A percentile compares a stretch with the other conserved stretches of the same genome.
Conservation (phyloP, 2,113 vertebrate genomes). For the Calidris pugnax region DNA sequence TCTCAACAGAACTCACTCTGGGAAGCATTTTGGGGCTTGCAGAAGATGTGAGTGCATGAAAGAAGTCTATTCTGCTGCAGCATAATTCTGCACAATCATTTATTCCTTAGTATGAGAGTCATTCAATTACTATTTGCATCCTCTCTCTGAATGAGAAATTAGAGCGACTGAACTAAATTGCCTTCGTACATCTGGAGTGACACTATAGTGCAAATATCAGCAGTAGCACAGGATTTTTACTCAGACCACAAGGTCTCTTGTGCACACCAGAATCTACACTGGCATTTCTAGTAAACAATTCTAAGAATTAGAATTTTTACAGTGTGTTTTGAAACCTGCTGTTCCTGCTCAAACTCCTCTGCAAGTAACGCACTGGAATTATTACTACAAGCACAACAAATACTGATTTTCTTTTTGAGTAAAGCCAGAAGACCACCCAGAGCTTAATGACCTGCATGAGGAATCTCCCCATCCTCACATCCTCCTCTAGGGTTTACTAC, state of each 20-base stretch:
- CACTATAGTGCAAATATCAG: background rate
- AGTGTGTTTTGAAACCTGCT: conserved; percentile 39
- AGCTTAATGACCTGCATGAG: background rate
- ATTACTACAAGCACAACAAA: conserved; percentile 33
- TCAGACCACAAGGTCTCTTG: background rate
- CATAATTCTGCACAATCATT: background rate
- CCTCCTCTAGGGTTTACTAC: background rate
- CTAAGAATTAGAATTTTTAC: background rate
- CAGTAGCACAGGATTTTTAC: background rate
- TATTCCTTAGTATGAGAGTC: background rate
- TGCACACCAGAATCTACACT: conserved; percentile 1
- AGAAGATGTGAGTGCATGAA: background rate
- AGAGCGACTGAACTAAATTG: background rate
- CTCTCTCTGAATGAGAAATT: background rate
- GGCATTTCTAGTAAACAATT: conserved; percentile 62
- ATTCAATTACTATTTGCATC: background rate
- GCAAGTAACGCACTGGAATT: conserved; percentile 5
- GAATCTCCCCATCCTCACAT: background rate
- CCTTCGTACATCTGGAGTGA: background rate
- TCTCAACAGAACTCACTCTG: background rate
- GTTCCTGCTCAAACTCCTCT: conserved; percentile 32
- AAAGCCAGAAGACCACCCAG: conserved; percentile 24
- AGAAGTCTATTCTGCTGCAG: background rate
- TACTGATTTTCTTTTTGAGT: background rate
- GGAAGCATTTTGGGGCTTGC: background rate